Conservation (phyloP, 2,113 vertebrate species). For the Falcunculus frontatus region DNA sequence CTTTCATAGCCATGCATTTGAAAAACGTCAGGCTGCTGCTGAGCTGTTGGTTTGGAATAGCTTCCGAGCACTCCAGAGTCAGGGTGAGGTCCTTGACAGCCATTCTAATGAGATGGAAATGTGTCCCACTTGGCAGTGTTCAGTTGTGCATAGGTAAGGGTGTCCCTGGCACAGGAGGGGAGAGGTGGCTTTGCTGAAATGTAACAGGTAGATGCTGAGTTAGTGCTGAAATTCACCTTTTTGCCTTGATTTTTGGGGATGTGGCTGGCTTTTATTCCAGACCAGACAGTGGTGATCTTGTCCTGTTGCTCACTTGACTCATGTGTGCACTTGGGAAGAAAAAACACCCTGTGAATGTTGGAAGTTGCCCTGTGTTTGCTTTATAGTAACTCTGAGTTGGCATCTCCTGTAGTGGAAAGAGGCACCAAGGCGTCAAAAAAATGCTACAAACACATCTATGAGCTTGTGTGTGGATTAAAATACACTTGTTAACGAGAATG, state of each 20-base stretch:
- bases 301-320: not conserved
- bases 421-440: not conserved
- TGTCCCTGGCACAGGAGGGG: not conserved
- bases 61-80: not conserved
- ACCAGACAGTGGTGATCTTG: not conserved
- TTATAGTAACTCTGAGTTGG: not conserved
- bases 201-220: not conserved
- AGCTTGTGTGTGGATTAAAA: not conserved
- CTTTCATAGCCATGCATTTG: not conserved
- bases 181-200: not conserved
- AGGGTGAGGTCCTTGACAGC: not conserved
- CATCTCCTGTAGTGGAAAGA: not conserved
- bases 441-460: not conserved
- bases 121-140: not conserved
- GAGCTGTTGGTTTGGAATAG: not conserved
- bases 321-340: rapidly evolving
- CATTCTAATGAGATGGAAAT: not conserved
- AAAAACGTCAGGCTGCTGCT: not conserved
- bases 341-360: not conserved
- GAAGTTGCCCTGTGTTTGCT: not conserved
- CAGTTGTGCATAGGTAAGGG: not conserved
- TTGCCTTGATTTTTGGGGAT: not conserved
- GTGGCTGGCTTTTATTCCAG: not conserved
- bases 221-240: not conserved
- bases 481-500: not conserved